Evolutionary conservation across 2,888 invertebrate species (phyloP), one percentile per base, ranked within the genome.

Genomic region (Taphrorychus bicolor): DNA sequence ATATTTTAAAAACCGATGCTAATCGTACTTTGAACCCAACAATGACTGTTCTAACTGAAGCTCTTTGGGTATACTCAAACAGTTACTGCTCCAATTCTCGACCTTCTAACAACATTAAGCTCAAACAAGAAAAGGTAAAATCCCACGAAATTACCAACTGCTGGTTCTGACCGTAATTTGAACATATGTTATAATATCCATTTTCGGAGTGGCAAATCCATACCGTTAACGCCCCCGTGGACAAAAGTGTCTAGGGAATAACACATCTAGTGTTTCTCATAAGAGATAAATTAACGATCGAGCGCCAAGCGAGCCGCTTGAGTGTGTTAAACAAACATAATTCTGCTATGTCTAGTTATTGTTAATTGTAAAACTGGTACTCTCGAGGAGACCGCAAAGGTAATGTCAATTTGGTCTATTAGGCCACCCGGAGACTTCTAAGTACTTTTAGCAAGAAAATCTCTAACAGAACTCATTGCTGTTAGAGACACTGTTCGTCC

Each of bases 211-310:
- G 32, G 32, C 32, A 32, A 32, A 32, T 32, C 11, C 11, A 45
- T 18, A 45, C 45, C 45, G 45, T 45, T 45, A 45, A 5, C 45
- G 45, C 45, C 45, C 18, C 14, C 45, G 18, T 45, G 45, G n/a
- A n/a, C 5, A 51, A 19, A 51, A 51, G 51, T 21, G 21, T 18
- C 51, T 22, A 51, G 51, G 51, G 51, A 51, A 51, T 51, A 51
- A 51, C 17, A 21, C 11, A 18, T 51, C 22, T 22, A 21, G n/a
- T 51, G 51, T 51, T 51, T 51, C 51, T 51, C 51, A 51, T 51
- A 51, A 51, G 17, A 21, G 16, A 2, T 18, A 18, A n/a, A 45
- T 14, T 45, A n/a, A 45, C 5, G 14, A 18, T 17, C 18, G 45
- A 45, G 45, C 18, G 45, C 45, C 45, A 45, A 45, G 7, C 7